Conservation (phyloP, 2,888 invertebrate species). For the Cephonodes hylas region DNA sequence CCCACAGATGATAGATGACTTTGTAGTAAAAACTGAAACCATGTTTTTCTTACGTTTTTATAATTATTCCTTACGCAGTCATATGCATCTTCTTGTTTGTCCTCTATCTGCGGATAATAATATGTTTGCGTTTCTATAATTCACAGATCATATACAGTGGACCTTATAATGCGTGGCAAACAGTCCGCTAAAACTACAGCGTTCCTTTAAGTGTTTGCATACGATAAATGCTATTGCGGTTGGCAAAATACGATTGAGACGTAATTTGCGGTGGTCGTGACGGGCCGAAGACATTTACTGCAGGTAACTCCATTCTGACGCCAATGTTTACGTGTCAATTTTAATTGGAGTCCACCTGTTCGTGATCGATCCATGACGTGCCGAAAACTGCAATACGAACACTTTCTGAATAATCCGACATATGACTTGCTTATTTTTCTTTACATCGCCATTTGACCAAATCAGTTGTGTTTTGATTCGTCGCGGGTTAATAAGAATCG, state of each 20-base stretch:
- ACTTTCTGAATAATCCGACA: background rate
- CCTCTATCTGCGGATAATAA: too few species aligned
- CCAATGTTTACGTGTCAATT: conserved; percentile 24
- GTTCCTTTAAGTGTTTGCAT: background rate
- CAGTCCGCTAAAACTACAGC: background rate
- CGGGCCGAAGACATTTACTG: conserved; percentile 13
- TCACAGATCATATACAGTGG: too few species aligned
- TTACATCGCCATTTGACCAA: background rate
- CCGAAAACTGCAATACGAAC: background rate
- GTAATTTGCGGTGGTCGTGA: conserved; percentile 14
- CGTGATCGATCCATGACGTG: conserved; percentile 10
- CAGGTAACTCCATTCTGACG: conserved; percentile 16
- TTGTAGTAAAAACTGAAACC: too few species aligned
- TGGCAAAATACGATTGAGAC: background rate
- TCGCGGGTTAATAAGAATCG: background rate
- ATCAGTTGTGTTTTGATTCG: background rate
- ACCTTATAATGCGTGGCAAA: too few species aligned
- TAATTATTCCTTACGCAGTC: too few species aligned
- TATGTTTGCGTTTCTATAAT: too few species aligned
- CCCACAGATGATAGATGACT: too few species aligned
- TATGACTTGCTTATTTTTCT: background rate
- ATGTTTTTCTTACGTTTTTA: too few species aligned
- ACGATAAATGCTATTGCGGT: background rate
- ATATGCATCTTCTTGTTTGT: too few species aligned
- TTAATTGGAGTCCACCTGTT: conserved; percentile 26